Evolutionary conservation across 1,140 invertebrate species (phyloP).

Genomic region (Steinernema feltiae): DNA sequence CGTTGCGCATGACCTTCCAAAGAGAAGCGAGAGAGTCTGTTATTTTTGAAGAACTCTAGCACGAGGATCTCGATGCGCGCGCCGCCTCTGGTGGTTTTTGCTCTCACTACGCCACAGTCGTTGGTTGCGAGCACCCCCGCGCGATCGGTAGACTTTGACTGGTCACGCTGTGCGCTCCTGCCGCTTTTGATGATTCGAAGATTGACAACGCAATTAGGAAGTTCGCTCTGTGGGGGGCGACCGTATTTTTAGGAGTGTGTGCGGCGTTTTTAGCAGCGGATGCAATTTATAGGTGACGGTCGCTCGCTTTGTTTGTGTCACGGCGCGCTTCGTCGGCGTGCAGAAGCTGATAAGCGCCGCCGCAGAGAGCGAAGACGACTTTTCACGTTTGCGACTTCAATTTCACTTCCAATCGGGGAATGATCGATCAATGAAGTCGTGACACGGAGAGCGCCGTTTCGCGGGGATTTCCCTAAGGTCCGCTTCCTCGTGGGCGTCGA

Average conservation of each 20-base stretch:
- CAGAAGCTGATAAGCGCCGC: neutral
- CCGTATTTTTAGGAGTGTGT: neutral
- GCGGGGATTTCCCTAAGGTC: neutral
- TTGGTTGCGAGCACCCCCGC: neutral
- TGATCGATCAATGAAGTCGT: neutral
- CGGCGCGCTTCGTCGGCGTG: neutral
- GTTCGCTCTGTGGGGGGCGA: neutral
- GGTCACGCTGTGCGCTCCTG: neutral
- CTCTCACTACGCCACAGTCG: slow-evolving; percentile 1
- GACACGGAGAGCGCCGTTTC: neutral
- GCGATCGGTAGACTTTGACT: slow-evolving; percentile 6
- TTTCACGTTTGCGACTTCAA: too few relatives aligned
- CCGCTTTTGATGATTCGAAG: neutral
- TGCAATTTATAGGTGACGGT: too few relatives aligned
- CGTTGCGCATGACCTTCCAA: neutral
- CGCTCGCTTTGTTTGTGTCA: too few relatives aligned
- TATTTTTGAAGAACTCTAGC: neutral
- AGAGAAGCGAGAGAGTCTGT: too few relatives aligned
- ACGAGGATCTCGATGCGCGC: neutral
- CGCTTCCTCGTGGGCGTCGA: neutral
- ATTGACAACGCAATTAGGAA: neutral
- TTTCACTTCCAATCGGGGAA: neutral
- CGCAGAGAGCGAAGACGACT: too few relatives aligned
- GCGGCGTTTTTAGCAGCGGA: neutral
- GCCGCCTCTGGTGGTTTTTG: neutral